phyloP scores from a whole-genome alignment of 2,113 vertebrate genomes.

The Erinaceus europaeus region DNA sequence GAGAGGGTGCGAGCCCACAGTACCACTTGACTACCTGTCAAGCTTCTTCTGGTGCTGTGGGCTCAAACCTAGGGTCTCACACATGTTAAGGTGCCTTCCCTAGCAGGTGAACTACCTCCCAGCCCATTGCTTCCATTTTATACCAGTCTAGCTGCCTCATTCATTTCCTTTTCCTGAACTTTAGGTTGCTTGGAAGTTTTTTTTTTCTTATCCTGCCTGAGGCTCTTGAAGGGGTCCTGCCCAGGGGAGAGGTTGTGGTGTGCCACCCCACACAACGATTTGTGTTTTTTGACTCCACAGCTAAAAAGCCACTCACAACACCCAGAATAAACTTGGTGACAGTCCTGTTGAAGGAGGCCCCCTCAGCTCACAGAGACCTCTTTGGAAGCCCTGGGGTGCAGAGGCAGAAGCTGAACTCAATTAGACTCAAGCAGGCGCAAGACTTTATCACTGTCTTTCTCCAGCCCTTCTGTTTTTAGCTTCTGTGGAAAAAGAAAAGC shows the following conservation, averaged over 20 bases:
- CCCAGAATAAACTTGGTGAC: constrained; percentile 37
- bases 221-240: constrained; percentile 33
- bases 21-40: too few relatives aligned
- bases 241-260: not conserved
- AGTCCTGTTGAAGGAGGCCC: not conserved
- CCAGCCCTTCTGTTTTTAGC: not conserved
- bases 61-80: too few relatives aligned
- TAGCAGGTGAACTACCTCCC: too few relatives aligned
- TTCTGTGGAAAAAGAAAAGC: constrained; percentile 54
- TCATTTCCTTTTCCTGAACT: constrained; percentile 48
- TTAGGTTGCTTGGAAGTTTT: constrained; percentile 26
- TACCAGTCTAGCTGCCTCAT: constrained; percentile 28
- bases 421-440: constrained; percentile 8
- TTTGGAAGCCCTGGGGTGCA: not conserved
- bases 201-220: not conserved
- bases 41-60: too few relatives aligned
- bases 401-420: not conserved
- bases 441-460: constrained; percentile 26
- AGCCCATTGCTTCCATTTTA: constrained; percentile 56
- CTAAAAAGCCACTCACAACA: constrained; percentile 30
- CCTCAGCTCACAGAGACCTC: constrained; percentile 15
- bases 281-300: constrained; percentile 5
- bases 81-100: too few relatives aligned
- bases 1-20: too few relatives aligned
- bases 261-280: constrained; percentile 9